Conservation (phyloP, 2,113 vertebrate genomes). For the Candoia aspera region DNA sequence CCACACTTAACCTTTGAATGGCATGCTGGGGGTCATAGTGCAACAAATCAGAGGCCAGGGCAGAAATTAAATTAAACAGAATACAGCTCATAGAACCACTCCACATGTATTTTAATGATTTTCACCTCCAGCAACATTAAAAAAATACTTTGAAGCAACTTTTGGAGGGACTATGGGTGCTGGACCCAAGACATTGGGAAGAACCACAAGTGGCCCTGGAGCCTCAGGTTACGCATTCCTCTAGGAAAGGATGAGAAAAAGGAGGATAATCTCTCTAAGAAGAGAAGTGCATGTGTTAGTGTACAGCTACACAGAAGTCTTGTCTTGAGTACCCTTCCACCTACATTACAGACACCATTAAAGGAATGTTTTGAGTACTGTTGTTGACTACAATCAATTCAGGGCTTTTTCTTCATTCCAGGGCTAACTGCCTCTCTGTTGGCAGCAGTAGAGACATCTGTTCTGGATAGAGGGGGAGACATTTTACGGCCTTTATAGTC, state of each 20-base stretch:
- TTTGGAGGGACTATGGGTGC: neutral
- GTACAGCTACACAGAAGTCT: neutral
- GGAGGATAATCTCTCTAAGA: neutral
- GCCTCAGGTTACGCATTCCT: neutral
- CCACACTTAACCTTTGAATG: neutral
- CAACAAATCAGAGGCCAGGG: neutral
- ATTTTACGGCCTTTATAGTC: neutral
- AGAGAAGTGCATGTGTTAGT: neutral
- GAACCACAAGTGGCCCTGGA: neutral
- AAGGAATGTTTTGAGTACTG: neutral
- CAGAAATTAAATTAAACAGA: neutral
- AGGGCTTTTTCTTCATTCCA: neutral
- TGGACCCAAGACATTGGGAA: neutral
- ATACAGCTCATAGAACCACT: neutral
- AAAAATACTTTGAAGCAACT: neutral
- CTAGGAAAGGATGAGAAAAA: neutral
- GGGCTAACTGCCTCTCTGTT: neutral
- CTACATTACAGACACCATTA: neutral
- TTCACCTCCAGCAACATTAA: neutral
- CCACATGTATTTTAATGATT: neutral
- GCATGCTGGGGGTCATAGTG: neutral
- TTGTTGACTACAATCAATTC: neutral
- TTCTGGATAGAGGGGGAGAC: neutral
- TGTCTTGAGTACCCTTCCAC: neutral
- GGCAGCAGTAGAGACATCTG: neutral